Evolutionary conservation across 1,140 invertebrate species (phyloP), one percentile per base, ranked within the genome.

Genomic region (Pentalonia nigronervosa): DNA sequence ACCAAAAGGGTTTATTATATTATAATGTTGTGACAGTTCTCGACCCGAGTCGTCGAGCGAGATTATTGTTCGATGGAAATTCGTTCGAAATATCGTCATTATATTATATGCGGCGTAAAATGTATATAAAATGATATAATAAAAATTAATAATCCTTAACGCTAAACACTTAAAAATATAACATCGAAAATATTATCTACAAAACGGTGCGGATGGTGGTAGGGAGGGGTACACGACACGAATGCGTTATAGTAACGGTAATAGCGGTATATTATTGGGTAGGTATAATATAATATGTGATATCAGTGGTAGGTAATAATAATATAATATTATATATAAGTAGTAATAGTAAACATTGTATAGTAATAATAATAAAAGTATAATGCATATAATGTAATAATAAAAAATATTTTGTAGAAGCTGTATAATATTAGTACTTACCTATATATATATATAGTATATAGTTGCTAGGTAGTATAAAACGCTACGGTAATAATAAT

Each of bases 71-170:
- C 60, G 60, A 76, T 76, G 14, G 7, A n/a, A 76, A n/a, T 76
- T 76, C 60, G 60, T 76, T 76, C 60, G n/a, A 76, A 76, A 76
- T 76, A 76, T 14, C 60, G 60, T 67, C 41, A 41, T 41, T n/a
- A 60, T 30, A 23, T 50, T 53, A 21, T 6, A 25, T 56, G 7
- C 14, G 60, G 60, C 30, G n/a, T n/a, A 17, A 9, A 67, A n/a
- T n/a, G 30, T 76, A 76, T 76, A n/a, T n/a, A 67, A 67, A 76
- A n/a, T 76, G n/a, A 76, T n/a, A 76, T 76, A n/a, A 76, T 76
- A 76, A 76, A n/a, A 76, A 76, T 76, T 76, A 76, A 76, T n/a
- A 76, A 76, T n/a, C 30, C 30, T 76, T 76, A 76, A 76, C 4
- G 17, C 30, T 76, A 76, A 76, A 76, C 60, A 76, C 60, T 76